Percentiles rank a stretch among this genome's conserved stretches.
These are phyloP conservation scores for Acanthisitta chloris DNA, from an alignment of 2,113 vertebrate species.

Conservation along the genomic window DNA sequence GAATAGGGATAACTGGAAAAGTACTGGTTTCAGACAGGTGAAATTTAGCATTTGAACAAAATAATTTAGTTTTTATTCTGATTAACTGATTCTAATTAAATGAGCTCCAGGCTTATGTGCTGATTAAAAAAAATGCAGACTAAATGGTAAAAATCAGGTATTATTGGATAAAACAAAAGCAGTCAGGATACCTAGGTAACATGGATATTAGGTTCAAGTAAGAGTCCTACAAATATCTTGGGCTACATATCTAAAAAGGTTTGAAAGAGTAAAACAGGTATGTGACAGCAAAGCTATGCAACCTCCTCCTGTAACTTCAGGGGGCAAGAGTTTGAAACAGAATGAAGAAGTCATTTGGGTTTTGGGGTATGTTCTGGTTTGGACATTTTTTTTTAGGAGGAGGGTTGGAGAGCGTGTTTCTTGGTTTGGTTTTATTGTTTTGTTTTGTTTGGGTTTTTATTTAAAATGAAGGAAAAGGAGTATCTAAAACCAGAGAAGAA, in stretches of 20 bases:
- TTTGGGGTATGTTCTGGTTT: too few relatives aligned
- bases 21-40: neutral
- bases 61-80: neutral
- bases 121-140: neutral
- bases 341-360: fast-evolving
- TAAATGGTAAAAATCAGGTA: fast-evolving
- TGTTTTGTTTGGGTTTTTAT: neutral
- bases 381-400: too few relatives aligned
- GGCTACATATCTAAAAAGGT: neutral
- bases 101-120: neutral
- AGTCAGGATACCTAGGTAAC: neutral
- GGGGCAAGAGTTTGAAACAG: neutral
- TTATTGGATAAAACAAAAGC: neutral
- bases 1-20: neutral
- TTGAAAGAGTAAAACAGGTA: neutral
- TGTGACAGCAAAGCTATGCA: neutral
- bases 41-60: neutral
- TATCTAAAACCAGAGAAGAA: neutral
- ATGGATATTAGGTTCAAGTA: neutral
- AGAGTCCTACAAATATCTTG: neutral
- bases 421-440: too few relatives aligned
- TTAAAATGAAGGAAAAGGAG: neutral
- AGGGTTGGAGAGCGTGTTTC: too few relatives aligned
- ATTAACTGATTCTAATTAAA: neutral
- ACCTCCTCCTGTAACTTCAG: neutral